Percentiles rank a stretch among this genome's conserved stretches.
Conservation (phyloP, 2,113 vertebrate genomes). For the Amblyornis subalaris region DNA sequence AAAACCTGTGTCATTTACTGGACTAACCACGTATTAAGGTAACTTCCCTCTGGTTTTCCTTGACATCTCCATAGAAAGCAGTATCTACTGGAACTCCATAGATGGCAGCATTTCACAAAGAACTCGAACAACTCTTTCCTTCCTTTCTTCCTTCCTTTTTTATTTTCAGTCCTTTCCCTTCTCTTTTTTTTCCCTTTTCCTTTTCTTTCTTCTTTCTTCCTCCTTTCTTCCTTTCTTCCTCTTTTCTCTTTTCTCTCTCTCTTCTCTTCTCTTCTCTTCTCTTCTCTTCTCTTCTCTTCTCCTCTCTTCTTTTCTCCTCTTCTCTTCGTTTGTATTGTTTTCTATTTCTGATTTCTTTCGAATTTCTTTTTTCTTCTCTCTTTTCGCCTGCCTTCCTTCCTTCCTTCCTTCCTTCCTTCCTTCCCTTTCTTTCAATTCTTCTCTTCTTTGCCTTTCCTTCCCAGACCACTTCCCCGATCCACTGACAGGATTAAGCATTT, state of each 20-base stretch:
- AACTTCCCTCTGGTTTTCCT: neutral
- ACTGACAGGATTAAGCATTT: slow-evolving; percentile 56
- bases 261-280: no score
- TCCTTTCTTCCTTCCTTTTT: rapidly evolving
- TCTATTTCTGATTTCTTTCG: no score
- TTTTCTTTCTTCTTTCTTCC: no score
- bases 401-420: rapidly evolving
- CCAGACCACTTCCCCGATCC: neutral
- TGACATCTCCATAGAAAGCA: neutral
- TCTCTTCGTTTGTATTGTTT: no score
- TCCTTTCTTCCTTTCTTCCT: rapidly evolving
- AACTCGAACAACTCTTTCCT: neutral
- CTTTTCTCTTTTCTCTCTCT: rapidly evolving
- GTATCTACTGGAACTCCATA: slow-evolving; percentile 67
- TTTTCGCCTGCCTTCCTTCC: no score
- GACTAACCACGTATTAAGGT: neutral
- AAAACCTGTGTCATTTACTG: neutral
- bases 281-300: rapidly evolving
- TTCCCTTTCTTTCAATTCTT: no score
- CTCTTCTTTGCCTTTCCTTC: neutral
- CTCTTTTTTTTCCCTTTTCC: rapidly evolving
- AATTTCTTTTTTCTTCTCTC: neutral
- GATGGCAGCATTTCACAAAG: slow-evolving; percentile 96
- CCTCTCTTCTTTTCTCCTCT: no score
- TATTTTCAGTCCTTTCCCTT: neutral